These are phyloP conservation scores for Zosterops hypoxanthus DNA, from an alignment of 2,113 vertebrate species.

Conservation along the genomic window DNA sequence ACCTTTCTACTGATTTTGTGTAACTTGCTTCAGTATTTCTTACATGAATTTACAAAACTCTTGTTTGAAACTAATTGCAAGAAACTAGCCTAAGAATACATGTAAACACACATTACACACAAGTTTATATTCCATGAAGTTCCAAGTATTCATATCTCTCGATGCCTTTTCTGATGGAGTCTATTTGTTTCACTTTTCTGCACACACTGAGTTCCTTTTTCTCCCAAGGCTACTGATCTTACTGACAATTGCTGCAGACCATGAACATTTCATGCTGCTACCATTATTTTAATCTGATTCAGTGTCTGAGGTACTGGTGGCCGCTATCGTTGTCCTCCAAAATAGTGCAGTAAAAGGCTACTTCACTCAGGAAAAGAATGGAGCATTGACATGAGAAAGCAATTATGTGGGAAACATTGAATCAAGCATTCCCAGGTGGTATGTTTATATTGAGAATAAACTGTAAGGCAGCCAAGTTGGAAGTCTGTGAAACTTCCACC, in stretches of 20 bases:
- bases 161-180: not conserved
- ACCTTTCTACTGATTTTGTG: not conserved
- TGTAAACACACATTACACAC: not conserved
- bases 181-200: not conserved
- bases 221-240: not conserved
- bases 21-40: not conserved
- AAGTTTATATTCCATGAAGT: not conserved
- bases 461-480: slow-evolving; percentile 47
- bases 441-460: slow-evolving; percentile 62
- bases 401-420: slow-evolving; percentile 64
- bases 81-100: not conserved
- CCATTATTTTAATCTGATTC: not conserved
- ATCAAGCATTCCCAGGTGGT: slow-evolving; percentile 65
- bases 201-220: not conserved
- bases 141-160: not conserved
- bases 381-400: slow-evolving; percentile 58
- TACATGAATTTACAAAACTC: not conserved
- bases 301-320: not conserved
- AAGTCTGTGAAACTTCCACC: slow-evolving; percentile 54
- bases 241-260: not conserved
- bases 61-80: not conserved
- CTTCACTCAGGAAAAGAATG: slow-evolving; percentile 17
- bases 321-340: not conserved
- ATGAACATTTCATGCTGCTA: not conserved
- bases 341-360: not conserved